These are phyloP conservation scores for Clostera curtula DNA, from an alignment of 2,888 invertebrate species.

Conservation along the genomic window DNA sequence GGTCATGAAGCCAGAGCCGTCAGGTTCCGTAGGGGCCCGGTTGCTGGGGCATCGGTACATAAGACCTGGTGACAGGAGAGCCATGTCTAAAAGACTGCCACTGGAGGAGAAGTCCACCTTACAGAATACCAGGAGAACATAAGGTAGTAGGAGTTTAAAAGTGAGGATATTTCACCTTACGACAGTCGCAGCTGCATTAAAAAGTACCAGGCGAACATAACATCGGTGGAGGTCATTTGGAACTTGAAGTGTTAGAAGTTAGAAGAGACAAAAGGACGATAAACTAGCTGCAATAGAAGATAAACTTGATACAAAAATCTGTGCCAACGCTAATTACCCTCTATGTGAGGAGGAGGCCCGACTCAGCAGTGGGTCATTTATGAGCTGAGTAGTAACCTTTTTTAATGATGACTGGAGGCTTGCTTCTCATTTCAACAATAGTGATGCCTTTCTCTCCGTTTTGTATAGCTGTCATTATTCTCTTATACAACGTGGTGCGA, in stretches of 20 bases:
- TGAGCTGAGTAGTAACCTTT: constrained; percentile 48
- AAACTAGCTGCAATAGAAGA: too few relatives aligned
- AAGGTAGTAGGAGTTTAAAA: not conserved
- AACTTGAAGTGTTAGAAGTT: too few relatives aligned
- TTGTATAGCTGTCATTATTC: constrained; percentile 63
- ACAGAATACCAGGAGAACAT: not conserved
- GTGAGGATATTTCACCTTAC: too few relatives aligned
- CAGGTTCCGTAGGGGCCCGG: constrained; percentile 57
- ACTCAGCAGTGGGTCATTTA: too few relatives aligned
- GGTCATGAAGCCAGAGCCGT: constrained; percentile 52
- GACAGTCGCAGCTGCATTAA: too few relatives aligned
- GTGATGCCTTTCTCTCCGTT: constrained; percentile 66
- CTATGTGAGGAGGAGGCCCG: too few relatives aligned
- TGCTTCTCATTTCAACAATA: constrained; percentile 57
- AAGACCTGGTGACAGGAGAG: constrained; percentile 30
- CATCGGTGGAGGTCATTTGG: too few relatives aligned
- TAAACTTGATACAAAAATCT: too few relatives aligned
- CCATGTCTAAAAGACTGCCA: not conserved
- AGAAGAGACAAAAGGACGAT: too few relatives aligned
- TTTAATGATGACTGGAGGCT: constrained; percentile 53
- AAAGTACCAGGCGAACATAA: too few relatives aligned
- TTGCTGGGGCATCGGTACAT: constrained; percentile 59
- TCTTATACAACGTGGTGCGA: constrained; percentile 49
- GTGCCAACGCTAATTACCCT: too few relatives aligned
- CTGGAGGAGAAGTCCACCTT: not conserved